Conservation (phyloP, 2,113 vertebrate genomes). For the Laticauda colubrina region DNA sequence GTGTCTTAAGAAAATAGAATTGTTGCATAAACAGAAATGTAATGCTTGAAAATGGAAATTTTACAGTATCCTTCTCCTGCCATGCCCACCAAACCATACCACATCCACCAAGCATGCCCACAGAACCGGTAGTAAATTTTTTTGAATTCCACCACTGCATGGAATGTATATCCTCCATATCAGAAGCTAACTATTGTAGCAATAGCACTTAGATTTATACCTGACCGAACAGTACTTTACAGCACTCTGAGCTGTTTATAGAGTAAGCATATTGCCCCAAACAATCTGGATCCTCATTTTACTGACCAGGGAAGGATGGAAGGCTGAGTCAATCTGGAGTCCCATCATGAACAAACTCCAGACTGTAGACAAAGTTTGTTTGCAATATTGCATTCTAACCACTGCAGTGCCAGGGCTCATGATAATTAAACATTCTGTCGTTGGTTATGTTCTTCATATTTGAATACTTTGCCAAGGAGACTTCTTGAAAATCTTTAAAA, state of each 20-base stretch:
- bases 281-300: neutral
- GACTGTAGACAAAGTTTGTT: neutral
- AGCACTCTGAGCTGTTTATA: neutral
- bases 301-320: no score
- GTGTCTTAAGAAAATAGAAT: conserved; percentile 21
- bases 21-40: conserved; percentile 34
- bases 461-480: conserved; percentile 16
- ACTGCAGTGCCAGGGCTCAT: neutral
- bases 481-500: conserved; percentile 14
- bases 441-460: conserved; percentile 6
- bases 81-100: no score
- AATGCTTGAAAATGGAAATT: conserved; percentile 18
- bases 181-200: neutral
- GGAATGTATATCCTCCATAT: neutral
- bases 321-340: no score
- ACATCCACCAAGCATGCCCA: no score
- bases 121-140: no score
- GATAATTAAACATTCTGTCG: neutral
- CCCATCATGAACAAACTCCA: neutral
- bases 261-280: neutral
- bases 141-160: no score
- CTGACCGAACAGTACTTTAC: neutral
- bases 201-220: neutral
- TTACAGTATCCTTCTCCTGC: no score
- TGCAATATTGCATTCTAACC: neutral